These are phyloP conservation scores for Drosophila auraria DNA, from an alignment of 1,140 invertebrate species.

Conservation along the genomic window DNA sequence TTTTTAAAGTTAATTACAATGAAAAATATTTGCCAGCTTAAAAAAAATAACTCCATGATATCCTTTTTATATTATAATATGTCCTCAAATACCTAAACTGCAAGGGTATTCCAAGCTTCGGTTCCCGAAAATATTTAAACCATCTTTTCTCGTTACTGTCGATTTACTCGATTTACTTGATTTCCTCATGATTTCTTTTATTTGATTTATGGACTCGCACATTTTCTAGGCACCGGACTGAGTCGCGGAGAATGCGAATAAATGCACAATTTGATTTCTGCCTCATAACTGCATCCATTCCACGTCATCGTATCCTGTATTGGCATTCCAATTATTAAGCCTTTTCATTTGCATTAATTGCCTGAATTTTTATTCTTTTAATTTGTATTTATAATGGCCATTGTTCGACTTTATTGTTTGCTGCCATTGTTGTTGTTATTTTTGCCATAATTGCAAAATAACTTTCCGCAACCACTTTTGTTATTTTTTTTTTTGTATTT, in stretches of 20 bases:
- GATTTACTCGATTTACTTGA: conserved; percentile 10
- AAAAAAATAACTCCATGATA: too few species aligned
- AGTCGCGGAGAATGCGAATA: conserved; percentile 6
- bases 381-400: conserved; percentile 38
- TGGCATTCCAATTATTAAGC: conserved; percentile 16
- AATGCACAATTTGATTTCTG: conserved; percentile 42
- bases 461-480: conserved; percentile 7
- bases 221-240: conserved; percentile 21
- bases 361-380: conserved; percentile 34
- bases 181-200: conserved; percentile 26
- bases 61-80: not conserved
- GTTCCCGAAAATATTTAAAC: not conserved
- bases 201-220: conserved; percentile 41
- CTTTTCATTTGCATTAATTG: conserved; percentile 54
- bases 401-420: conserved; percentile 28
- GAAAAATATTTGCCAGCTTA: too few species aligned
- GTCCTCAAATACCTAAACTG: too few species aligned
- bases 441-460: conserved; percentile 45
- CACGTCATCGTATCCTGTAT: conserved; percentile 39
- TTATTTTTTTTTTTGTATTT: not conserved
- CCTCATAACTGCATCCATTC: conserved; percentile 38
- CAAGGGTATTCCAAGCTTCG: not conserved
- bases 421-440: conserved; percentile 15
- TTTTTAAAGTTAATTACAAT: too few species aligned
- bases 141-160: not conserved